These are phyloP conservation scores for Hypomecis punctinalis DNA, from an alignment of 2,888 invertebrate genomes.

Conservation along the genomic window DNA sequence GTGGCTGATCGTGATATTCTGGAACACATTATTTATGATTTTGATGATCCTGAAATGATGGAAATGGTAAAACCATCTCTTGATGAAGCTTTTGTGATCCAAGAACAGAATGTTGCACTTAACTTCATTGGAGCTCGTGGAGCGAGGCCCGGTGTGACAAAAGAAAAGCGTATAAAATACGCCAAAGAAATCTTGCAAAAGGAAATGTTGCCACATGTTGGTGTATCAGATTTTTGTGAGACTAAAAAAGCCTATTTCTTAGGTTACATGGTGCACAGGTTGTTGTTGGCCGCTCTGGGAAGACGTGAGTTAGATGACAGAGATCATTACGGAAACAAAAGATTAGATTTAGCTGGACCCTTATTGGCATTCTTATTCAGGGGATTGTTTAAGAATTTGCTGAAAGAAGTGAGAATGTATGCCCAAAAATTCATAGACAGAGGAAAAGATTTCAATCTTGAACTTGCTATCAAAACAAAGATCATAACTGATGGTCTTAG, in stretches of 20 bases:
- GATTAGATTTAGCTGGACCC: slow-evolving; percentile 98
- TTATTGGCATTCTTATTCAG: slow-evolving; percentile 98
- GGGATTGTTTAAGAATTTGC: slow-evolving; percentile 97
- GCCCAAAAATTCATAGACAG: slow-evolving; percentile 99
- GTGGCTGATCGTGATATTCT: slow-evolving; percentile 99
- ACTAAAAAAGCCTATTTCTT: slow-evolving; percentile 99
- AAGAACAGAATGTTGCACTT: slow-evolving; percentile 99
- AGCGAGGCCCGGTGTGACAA: slow-evolving; percentile 98
- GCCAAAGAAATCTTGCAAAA: slow-evolving; percentile 99
- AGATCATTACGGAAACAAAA: slow-evolving; percentile 99
- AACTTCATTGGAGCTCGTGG: slow-evolving; percentile 99
- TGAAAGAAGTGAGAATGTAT: slow-evolving; percentile 99
- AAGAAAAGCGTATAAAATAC: slow-evolving; percentile 99
- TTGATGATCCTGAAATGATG: slow-evolving; percentile 99
- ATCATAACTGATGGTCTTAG: slow-evolving; percentile 99
- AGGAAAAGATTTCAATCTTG: slow-evolving; percentile 99
- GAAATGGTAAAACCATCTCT: slow-evolving; percentile 99
- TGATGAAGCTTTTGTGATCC: slow-evolving; percentile 99
- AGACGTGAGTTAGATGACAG: slow-evolving; percentile 99
- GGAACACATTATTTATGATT: slow-evolving; percentile 99
- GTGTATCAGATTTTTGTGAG: slow-evolving; percentile 99
- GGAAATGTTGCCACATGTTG: slow-evolving; percentile 99
- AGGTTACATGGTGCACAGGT: slow-evolving; percentile 99
- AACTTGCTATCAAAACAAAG: slow-evolving; percentile 97
- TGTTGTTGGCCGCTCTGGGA: slow-evolving; percentile 96